Conservation (phyloP, 2,888 invertebrate species). For the Agrochola macilenta region DNA sequence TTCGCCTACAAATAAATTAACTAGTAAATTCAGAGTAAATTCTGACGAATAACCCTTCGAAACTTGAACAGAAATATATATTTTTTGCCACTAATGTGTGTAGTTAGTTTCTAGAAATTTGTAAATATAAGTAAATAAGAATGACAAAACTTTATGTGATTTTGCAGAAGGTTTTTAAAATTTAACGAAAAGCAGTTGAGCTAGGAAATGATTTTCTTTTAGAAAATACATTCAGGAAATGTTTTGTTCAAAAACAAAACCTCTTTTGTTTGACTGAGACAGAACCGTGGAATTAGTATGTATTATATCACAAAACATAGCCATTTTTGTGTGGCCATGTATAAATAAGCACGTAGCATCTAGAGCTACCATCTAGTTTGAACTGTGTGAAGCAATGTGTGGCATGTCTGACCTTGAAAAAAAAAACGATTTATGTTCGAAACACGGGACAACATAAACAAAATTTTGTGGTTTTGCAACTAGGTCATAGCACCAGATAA, state of each 20-base stretch:
- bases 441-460: slow-evolving; percentile 54
- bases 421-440: slow-evolving; percentile 50
- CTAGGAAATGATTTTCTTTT: not conserved
- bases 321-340: slow-evolving; percentile 24
- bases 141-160: not conserved
- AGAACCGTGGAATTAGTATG: not conserved
- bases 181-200: not conserved
- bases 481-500: slow-evolving; percentile 82
- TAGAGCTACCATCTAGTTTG: slow-evolving; percentile 46
- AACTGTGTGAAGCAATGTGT: slow-evolving; percentile 43
- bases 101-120: slow-evolving; percentile 2
- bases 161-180: not conserved
- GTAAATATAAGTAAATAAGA: not conserved
- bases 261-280: slow-evolving; percentile 23
- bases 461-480: slow-evolving; percentile 79
- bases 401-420: slow-evolving; percentile 49
- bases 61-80: not conserved
- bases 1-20: no score
- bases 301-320: not conserved
- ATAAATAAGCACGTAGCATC: slow-evolving; percentile 37
- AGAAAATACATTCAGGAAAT: no score
- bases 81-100: not conserved
- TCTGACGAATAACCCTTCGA: no score
- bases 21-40: no score
- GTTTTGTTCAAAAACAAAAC: slow-evolving; percentile 22